These are phyloP conservation scores for Aromia moschata DNA, from an alignment of 2,888 invertebrate genomes.

Conservation along the genomic window DNA sequence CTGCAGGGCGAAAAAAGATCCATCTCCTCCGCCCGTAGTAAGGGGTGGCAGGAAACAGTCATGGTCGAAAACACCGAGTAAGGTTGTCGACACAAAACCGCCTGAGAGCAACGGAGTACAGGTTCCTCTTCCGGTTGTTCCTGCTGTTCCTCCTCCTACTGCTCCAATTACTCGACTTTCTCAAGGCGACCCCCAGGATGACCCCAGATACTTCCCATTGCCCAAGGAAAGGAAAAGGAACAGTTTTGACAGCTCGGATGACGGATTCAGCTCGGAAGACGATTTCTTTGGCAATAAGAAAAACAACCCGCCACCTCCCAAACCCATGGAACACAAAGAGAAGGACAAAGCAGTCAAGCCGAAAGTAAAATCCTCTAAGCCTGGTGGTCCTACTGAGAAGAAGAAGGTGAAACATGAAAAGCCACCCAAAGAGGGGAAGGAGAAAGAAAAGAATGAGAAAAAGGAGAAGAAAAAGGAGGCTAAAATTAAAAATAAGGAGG, in stretches of 20 bases:
- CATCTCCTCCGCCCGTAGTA: slow-evolving; percentile 79
- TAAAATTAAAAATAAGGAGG: slow-evolving; percentile 57
- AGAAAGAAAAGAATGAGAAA: slow-evolving; percentile 33
- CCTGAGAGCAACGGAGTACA: slow-evolving; percentile 49
- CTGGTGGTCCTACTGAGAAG: slow-evolving; percentile 38
- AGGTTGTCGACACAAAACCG: slow-evolving; percentile 57
- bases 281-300: slow-evolving; percentile 65
- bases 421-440: slow-evolving; percentile 36
- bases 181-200: slow-evolving; percentile 70
- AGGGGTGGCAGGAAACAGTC: slow-evolving; percentile 74
- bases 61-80: slow-evolving; percentile 68
- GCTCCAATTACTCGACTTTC: slow-evolving; percentile 55
- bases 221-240: slow-evolving; percentile 77
- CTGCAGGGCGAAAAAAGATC: slow-evolving; percentile 83
- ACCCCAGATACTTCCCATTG: slow-evolving; percentile 75
- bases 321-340: slow-evolving; percentile 57
- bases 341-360: slow-evolving; percentile 33
- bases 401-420: slow-evolving; percentile 37
- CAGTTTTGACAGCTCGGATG: slow-evolving; percentile 74
- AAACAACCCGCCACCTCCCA: slow-evolving; percentile 46
- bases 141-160: slow-evolving; percentile 35
- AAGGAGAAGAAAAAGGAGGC: slow-evolving; percentile 54
- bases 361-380: slow-evolving; percentile 35
- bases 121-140: slow-evolving; percentile 41
- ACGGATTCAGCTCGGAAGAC: slow-evolving; percentile 70